Conservation (phyloP, 2,888 invertebrate species). For the Listrodromus nycthemerus region DNA sequence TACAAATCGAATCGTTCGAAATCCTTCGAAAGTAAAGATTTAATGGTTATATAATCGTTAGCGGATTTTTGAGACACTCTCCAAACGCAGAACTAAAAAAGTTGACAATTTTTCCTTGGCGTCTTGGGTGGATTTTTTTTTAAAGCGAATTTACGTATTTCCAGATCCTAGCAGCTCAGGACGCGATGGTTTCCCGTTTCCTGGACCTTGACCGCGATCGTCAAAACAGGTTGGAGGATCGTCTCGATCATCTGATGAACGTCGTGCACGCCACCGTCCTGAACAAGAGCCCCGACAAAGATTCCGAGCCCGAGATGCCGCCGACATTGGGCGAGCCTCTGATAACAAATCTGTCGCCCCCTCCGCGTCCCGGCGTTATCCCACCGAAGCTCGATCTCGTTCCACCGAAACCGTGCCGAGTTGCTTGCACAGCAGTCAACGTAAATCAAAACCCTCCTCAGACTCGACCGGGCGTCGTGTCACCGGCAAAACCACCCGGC, state of each 20-base stretch:
- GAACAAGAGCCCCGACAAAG: constrained; percentile 77
- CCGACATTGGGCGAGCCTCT: constrained; percentile 69
- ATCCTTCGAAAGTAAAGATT: no score
- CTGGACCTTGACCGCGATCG: constrained; percentile 82
- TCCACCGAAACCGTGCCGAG: constrained; percentile 82
- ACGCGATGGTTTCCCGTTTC: constrained; percentile 81
- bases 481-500: constrained; percentile 77
- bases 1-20: no score
- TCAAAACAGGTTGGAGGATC: constrained; percentile 81
- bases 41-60: no score
- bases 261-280: constrained; percentile 80
- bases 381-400: constrained; percentile 82
- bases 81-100: neutral
- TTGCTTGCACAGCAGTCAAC: constrained; percentile 79
- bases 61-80: no score
- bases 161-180: constrained; percentile 82
- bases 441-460: constrained; percentile 77
- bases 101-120: neutral
- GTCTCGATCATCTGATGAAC: constrained; percentile 81
- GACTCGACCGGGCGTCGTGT: constrained; percentile 80
- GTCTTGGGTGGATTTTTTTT: neutral
- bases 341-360: constrained; percentile 76
- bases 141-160: constrained; percentile 2
- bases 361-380: constrained; percentile 79
- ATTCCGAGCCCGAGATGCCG: constrained; percentile 46